Base-by-base conservation (phyloP, 1,140 invertebrate genomes). In the Reticulitermes speratus region DNA sequence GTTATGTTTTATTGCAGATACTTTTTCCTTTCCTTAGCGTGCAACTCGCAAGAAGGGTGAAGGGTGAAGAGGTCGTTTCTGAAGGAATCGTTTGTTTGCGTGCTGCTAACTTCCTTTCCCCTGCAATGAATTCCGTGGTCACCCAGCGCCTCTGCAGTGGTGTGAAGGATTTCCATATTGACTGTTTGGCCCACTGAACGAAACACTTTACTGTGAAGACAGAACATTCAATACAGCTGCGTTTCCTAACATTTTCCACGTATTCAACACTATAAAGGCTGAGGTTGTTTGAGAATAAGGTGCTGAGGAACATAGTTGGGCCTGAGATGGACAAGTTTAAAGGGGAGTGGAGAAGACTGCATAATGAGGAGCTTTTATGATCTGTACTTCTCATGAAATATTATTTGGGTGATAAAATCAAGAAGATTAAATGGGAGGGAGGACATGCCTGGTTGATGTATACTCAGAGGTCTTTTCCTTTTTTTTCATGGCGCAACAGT, bases 61-160 rank as follows among this genome's bases (percentile, higher is more conserved):
- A 75, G 65, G 65, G 65, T 75, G 65, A 75, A 65, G 65, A 75
- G 65, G 65, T 75, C 65, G n/a, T 75, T 75, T n/a, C 65, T 75
- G 65, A 75, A 30, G 65, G n/a, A 75, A 75, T 75, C 65, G 65
- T n/a, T 75, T 9, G 65, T 30, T 75, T 75, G 65, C 65, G 65
- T 75, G 65, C n/a, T 25, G 25, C 65, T 75, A 6, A 25, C 65
- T 7, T 30, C 6, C n/a, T 75, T 75, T 25, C 65, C 65, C 6
- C 65, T 75, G 65, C 65, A 75, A 0, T 23, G 19, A n/a, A 16
- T 55, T 55, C 19, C 52, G 52, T 55, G 52, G 52, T 55, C 52
- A 55, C 52, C 45, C 19, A 55, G 52, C 6, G 65, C 8, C n/a
- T 30, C n/a, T 75, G 25, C 65, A 75, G n/a, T 3, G 25, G 25